Evolutionary conservation across 2,888 invertebrate genomes (phyloP), one percentile per base, ranked within the genome.

Genomic region (Drosophila macrothrix): DNA sequence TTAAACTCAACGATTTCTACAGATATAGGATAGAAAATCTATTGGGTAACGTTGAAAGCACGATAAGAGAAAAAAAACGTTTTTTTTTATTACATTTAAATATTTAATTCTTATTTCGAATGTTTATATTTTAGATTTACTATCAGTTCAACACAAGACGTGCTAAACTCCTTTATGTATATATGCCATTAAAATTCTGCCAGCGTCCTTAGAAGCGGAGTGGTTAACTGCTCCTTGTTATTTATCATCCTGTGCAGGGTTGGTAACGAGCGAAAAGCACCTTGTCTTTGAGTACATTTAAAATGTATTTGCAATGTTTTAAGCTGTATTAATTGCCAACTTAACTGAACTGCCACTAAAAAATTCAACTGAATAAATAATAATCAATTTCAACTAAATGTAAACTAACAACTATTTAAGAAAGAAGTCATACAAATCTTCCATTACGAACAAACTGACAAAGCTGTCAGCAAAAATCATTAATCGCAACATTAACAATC

Each of bases 401-500:
- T 28, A 6, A 25, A 28, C 22, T 29, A 52, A 29, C 14, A n/a
- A 41, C 1, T 31, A 9, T 16, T 31, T 29, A 19, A n/a, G 25
- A 6, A 16, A 33, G 16, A 37, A 52, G 52, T 41, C 9, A 37
- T 65, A 14, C 37, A 58, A 58, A 41, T 31, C 56, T 52, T 33
- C 3, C 31, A 50, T 70, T 61, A 43, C 4, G 52, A 10, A 4
- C 3, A 63, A 46, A 22, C n/a, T 7, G 50, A 7, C n/a, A 19
- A 43, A 31, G 12, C 37, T 52, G 33, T 3, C 19, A 61, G 39
- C 56, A 46, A 37, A 60, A 49, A 67, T 39, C 76, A 74, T 73
- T 70, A 77, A 70, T 67, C 58, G 72, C 75, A 75, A 65, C 70
- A 84, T 88, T 80, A 84, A 88, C 80, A 84, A 87, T 88, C 73